Base-by-base conservation (phyloP, 2,888 invertebrate genomes). In the Nebria salina region DNA sequence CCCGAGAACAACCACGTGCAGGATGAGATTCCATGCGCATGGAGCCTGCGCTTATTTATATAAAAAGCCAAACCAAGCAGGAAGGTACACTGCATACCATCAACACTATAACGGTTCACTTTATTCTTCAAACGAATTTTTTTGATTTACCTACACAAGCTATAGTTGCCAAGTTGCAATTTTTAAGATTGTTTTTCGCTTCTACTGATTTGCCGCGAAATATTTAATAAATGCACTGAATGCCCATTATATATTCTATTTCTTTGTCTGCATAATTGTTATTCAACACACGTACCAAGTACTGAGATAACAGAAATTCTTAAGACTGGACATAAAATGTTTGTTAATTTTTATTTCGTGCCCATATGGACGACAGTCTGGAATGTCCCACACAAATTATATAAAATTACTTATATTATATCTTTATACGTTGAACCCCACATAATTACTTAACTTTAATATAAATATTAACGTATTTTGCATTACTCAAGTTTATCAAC, bases 281-380 rank as follows among this genome's bases (percentile, higher is more conserved):
- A 73, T 73, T 73, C 73, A 42, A n/a, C n/a, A 8, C 26, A 73
- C 73, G 73, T 42, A 1, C 6, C 2, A 2, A 41, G 54, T 41
- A 73, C n/a, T 15, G 15, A 42, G 42, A 73, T 73, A 73, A 73
- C 73, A 26, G 73, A 43, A 41, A 73, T 73, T 73, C 73, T 43
- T 42, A n/a, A 7, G 11, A 70, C 4, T n/a, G 20, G 41, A 42
- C 73, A 15, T 73, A 73, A 7, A n/a, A 26, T 73, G 73, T 7
- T 73, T 73, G 43, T 73, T 73, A 73, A 73, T 73, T 73, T 41
- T 41, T 11, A 68, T 26, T 70, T 13, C n/a, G 70, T 25, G 3
- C 20, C 68, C 13, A 70, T 25, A 70, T 6, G 70, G 11, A 11
- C 25, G 25, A 5, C 11, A 25, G 25, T 66, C 25, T 2, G 25